Evolutionary conservation across 2,113 vertebrate genomes (phyloP), one percentile per base, ranked within the genome.

Genomic region (Falco punctatus): DNA sequence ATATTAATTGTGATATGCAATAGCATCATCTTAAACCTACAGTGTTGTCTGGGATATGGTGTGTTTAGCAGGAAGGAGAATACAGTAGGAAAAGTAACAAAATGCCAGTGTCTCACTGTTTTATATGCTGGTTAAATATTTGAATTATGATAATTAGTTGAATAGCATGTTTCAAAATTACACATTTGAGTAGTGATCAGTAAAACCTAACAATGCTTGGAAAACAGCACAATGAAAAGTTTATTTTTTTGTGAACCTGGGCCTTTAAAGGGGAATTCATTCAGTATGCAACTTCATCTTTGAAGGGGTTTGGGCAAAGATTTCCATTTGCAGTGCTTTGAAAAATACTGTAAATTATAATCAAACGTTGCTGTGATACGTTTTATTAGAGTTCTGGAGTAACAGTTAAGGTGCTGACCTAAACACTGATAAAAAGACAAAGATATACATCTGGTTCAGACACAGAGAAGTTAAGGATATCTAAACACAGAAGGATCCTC

Each of bases 281-380:
- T 88, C 35, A 58, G 23, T 57, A 70, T 79, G 75, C 94, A 96
- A 95, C 33, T 89, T 26, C 23, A 91, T 85, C 88, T 95, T 96
- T 96, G 69, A 95, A 74, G 59, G 62, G 67, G 88, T 90, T 88
- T 97, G 71, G 75, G 84, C 42, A 30, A 96, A 96, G 94, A 95
- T 96, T 98, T 96, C 95, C 80, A 96, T 96, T 96, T 97, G 90
- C 87, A 77, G 55, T 89, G 55, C 96, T 98, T 93, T 93, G 73
- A 85, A 97, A 96, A 98, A 96, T 95, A 92, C 87, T 95, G 81
- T 42, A 98, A 97, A 97, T 97, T 95, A 90, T 94, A 98, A 97
- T 94, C 95, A 97, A 98, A 97, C 97, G 95, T 94, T 75, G 32
- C 69, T 90, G 57, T 23, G 77, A 67, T 86, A 81, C 49, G 52